phyloP scores from a whole-genome alignment of 2,113 vertebrate species.

The Speoplatyrhinus poulsoni region DNA sequence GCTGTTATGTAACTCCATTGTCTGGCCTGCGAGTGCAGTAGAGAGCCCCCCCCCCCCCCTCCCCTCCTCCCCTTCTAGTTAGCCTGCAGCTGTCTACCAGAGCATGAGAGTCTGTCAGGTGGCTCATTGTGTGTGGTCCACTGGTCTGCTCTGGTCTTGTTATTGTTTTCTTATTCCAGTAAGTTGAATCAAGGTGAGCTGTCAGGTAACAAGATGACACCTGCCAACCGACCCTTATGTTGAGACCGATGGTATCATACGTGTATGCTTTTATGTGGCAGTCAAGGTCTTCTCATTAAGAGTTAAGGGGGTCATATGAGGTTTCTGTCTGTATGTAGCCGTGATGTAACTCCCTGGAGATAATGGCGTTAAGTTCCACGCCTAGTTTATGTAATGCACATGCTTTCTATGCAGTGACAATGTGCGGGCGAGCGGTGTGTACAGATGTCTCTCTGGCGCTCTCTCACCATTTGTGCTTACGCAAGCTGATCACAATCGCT shows the following conservation, averaged over 20 bases:
- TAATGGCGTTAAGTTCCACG: slow-evolving; percentile 9
- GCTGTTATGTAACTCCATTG: slow-evolving; percentile 41
- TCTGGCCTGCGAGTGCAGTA: slow-evolving; percentile 21
- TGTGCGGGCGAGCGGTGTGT: background rate
- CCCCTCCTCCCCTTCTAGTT: slow-evolving; percentile 11
- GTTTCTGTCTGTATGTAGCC: slow-evolving; percentile 11
- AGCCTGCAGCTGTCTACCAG: slow-evolving; percentile 46
- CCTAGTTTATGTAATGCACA: slow-evolving; percentile 39
- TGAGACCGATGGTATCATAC: background rate
- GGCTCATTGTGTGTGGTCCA: background rate
- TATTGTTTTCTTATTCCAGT: no score
- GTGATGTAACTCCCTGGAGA: slow-evolving; percentile 35
- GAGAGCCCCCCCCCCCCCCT: background rate
- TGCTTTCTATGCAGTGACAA: slow-evolving; percentile 13
- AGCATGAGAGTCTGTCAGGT: background rate
- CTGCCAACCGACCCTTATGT: background rate
- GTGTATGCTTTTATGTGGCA: background rate
- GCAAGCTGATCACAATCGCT: slow-evolving; percentile 9
- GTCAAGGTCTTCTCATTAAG: no score
- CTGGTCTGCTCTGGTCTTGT: no score
- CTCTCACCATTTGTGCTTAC: slow-evolving; percentile 2
- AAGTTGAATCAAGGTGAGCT: no score
- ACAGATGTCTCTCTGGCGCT: background rate
- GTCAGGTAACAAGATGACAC: background rate
- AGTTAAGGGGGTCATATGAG: slow-evolving; percentile 22